Evolutionary conservation across 2,888 invertebrate species (phyloP), one percentile per base, ranked within the genome.

Genomic region (Andrena bicolor): DNA sequence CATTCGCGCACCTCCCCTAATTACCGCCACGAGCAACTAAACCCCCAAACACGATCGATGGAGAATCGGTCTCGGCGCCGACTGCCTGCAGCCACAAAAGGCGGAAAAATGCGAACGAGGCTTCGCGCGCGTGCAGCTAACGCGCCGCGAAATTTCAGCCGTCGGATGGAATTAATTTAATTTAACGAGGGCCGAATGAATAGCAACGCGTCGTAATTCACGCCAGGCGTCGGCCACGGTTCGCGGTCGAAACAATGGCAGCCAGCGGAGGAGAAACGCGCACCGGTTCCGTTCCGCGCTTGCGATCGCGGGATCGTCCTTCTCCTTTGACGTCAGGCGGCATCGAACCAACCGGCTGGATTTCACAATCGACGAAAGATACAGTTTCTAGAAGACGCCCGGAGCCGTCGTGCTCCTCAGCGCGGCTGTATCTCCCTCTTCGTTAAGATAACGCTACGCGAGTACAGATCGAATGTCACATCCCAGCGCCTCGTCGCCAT

Each of bases 381-480:
- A 66, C 48, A 51, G 65, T 66, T 72, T 61, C 51, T 51, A n/a
- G 20, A 51, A 51, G 51, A 20, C 13, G 16, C 51, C 20, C 20
- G 20, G n/a, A 20, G 20, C n/a, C 8, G n/a, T 7, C 5, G 56
- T 10, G 23, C 56, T 20, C 4, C 23, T 56, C 56, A 10, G 20
- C 4, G 8, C 26, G 10, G 23, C 20, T 26, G 56, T 26, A 1
- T 20, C 13, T 23, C 53, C 58, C 65, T 82, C 69, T 86, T 88
- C 85, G 88, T 86, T 85, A 85, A 83, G 86, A 85, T 88, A 82
- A 20, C 71, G 56, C 65, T 76, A 41, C 71, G 66, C 35, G 77
- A 76, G 77, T 76, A 83, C 74, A 82, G 79, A 88, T 88, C 82
- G 77, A 75, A 73, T 86, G 77, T 80, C 85, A 61, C 65, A 58